Base-by-base conservation (phyloP, 2,113 vertebrate genomes). In the Platichthys flesus region DNA sequence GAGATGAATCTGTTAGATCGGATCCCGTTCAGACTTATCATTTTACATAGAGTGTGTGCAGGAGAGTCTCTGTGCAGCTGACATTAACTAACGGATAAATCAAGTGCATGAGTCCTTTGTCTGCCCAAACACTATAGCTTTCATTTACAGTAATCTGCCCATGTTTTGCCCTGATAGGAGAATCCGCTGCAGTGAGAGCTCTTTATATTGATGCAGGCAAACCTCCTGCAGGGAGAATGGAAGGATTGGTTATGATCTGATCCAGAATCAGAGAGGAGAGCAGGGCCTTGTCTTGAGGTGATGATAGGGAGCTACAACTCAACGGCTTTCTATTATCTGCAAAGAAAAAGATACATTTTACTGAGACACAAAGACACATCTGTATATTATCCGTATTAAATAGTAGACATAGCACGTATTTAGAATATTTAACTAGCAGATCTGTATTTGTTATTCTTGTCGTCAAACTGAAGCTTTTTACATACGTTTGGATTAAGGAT, bases 181-280 rank as follows among this genome's bases (percentile, higher is more conserved):
- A 9, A 31, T 24, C 71, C 81, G 26, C 35, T 6, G 35, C 21
- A 67, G 52, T 16, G 51, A 40, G 42, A 74, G 63, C 58, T 28
- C 59, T 20, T 42, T 71, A 15, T 21, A 28, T 47, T 35, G 6
- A 52, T 64, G 67, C 21, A 70, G 13, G 4, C 37, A 16, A 24
- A 20, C 21, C n/a, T 42, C 40, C 51, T 35, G 23, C 1, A 5
- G 21, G 58, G 21, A 62, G 63, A 16, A 21, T 40, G 15, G 51
- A 16, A 15, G 45, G 45, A 47, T 47, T 14, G 45, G 45, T 47
- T 47, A 15, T 7, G 40, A 42, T 12, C 40, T 42, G 45, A 47
- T 49, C 45, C 45, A 49, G 45, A 49, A 18, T 49, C 45, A 49
- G 45, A 14, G 55, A 52, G 14, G 4, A 83, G 56, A 58, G 26